Percentiles rank a stretch among this genome's conserved stretches.
These are phyloP conservation scores for Leucozona laternaria DNA, from an alignment of 2,888 invertebrate species.

Conservation along the genomic window DNA sequence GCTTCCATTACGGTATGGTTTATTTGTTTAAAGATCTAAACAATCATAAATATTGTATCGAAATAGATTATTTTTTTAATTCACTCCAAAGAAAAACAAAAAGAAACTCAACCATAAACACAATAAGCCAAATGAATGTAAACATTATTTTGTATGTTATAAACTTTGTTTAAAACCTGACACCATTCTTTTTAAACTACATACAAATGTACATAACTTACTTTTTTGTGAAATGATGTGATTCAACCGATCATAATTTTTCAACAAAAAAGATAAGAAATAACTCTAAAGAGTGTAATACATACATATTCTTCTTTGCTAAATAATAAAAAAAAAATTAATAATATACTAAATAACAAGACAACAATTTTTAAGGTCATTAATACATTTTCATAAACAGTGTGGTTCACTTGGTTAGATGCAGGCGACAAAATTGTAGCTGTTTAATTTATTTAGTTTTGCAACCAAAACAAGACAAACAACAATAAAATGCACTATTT, in stretches of 20 bases:
- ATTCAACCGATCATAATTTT: too few relatives aligned
- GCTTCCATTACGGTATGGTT: background rate
- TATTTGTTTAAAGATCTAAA: slow-evolving; percentile 37
- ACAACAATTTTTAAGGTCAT: background rate
- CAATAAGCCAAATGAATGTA: background rate
- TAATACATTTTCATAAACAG: background rate
- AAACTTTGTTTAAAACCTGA: background rate
- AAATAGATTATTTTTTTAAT: slow-evolving; percentile 11
- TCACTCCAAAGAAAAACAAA: slow-evolving; percentile 5
- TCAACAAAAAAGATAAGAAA: too few relatives aligned
- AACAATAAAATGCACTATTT: too few relatives aligned
- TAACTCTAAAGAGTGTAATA: too few relatives aligned
- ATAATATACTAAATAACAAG: too few relatives aligned
- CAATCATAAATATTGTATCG: slow-evolving; percentile 36
- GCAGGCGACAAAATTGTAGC: too few relatives aligned
- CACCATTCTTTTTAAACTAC: background rate
- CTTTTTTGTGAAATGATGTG: background rate
- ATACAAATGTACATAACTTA: too few relatives aligned
- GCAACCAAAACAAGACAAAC: too few relatives aligned
- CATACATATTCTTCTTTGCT: too few relatives aligned
- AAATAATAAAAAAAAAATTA: too few relatives aligned
- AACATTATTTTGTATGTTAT: background rate
- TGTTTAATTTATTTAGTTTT: too few relatives aligned
- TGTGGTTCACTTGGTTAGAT: background rate
- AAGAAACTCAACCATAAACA: background rate